phyloP scores from a whole-genome alignment of 2,888 invertebrate genomes.

The Lampropteryx suffumata region DNA sequence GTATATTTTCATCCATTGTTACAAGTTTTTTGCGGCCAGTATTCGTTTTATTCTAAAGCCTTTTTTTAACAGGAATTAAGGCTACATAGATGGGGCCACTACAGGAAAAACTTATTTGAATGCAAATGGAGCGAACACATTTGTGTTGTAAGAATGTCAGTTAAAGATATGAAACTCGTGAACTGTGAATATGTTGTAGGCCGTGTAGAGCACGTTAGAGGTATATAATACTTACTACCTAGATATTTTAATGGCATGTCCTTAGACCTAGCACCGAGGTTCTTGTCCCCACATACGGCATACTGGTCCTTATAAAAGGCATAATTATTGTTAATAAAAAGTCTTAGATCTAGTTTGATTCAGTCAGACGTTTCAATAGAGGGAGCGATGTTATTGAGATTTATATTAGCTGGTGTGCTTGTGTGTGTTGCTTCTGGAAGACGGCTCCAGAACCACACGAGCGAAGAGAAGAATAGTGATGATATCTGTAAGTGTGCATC shows the following conservation, averaged over 20 bases:
- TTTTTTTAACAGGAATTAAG: too few species aligned
- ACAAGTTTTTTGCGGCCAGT: too few species aligned
- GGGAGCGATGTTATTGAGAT: conserved; percentile 42
- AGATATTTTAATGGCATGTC: conserved; percentile 22
- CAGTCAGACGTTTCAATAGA: conserved; percentile 31
- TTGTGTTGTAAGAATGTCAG: too few species aligned
- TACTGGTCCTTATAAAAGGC: conserved; percentile 63
- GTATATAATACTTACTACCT: conserved; percentile 2
- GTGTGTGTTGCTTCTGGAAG: conserved; percentile 44
- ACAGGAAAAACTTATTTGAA: too few species aligned
- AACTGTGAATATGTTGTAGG: too few species aligned
- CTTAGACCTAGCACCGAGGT: conserved; percentile 39
- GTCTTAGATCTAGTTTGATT: conserved; percentile 53
- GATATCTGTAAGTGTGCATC: conserved; percentile 34
- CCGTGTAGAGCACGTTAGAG: neutral
- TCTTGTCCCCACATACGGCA: conserved; percentile 57
- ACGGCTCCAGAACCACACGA: conserved; percentile 45
- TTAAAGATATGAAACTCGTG: too few species aligned
- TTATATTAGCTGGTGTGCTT: conserved; percentile 48
- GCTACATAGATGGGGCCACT: too few species aligned
- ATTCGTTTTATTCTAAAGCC: too few species aligned
- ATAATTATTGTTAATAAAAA: conserved; percentile 43
- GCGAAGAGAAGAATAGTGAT: conserved; percentile 36
- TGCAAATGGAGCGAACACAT: too few species aligned
- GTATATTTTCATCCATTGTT: too few species aligned